Evolutionary conservation across 2,113 vertebrate genomes (phyloP).

Genomic region (Pelvicachromis taeniatus): DNA sequence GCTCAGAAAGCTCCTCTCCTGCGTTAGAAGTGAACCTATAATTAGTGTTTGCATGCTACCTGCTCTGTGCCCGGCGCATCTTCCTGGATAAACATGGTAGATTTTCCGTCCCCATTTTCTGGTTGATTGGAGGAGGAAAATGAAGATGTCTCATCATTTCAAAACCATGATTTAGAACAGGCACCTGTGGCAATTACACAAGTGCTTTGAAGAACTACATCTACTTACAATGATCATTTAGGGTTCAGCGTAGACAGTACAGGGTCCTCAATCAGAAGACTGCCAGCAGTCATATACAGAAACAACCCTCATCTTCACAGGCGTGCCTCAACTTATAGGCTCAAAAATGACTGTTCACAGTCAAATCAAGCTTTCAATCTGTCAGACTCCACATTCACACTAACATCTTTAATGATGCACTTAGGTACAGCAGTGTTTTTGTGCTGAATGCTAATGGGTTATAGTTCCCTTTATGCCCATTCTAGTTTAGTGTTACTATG

Average conservation of each 20-base stretch:
- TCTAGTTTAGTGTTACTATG: not conserved
- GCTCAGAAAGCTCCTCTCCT: conserved; percentile 2
- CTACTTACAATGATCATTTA: not conserved
- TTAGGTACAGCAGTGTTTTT: not conserved
- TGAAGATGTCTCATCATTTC: conserved; percentile 14
- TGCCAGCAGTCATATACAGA: not conserved
- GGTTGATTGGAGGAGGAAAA: conserved; percentile 38
- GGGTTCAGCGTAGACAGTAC: not conserved
- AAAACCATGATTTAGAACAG: conserved; percentile 35
- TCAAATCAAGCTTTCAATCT: not conserved
- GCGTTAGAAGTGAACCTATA: conserved; percentile 34
- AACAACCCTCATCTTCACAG: not conserved
- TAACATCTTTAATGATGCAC: not conserved
- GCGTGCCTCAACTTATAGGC: not conserved
- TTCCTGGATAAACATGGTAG: conserved; percentile 25
- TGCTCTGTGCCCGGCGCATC: conserved; percentile 2
- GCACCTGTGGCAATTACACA: conserved; percentile 29
- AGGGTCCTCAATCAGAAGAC: not conserved
- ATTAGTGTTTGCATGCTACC: conserved; percentile 40
- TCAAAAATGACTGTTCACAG: not conserved
- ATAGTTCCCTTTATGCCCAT: not conserved
- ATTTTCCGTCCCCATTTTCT: conserved; percentile 23
- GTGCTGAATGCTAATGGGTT: not conserved
- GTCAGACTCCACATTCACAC: not conserved
- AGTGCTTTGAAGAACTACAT: conserved; percentile 19